phyloP scores from a whole-genome alignment of 2,888 invertebrate genomes.

The Mesoligia furuncula region DNA sequence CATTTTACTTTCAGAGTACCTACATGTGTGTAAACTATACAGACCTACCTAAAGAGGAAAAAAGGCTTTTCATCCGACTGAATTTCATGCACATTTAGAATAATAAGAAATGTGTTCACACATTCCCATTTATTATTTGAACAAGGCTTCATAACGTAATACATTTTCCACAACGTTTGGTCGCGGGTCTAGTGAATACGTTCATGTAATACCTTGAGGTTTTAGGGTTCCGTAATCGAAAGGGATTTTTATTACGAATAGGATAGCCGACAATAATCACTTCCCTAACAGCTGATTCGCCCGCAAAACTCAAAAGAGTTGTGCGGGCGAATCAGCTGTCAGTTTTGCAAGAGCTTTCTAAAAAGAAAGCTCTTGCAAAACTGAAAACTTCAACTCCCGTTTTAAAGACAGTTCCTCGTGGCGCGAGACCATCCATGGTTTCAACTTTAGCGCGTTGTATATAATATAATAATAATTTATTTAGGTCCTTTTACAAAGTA shows the following conservation, averaged over 20 bases:
- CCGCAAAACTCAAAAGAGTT: too few relatives aligned
- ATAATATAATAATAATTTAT: too few relatives aligned
- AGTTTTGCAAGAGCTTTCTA: too few relatives aligned
- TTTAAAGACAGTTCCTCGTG: not conserved
- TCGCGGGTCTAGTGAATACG: constrained; percentile 41
- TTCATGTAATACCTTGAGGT: constrained; percentile 38
- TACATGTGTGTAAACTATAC: not conserved
- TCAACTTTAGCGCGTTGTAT: not conserved
- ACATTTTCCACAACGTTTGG: constrained; percentile 60
- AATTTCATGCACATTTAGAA: constrained; percentile 39
- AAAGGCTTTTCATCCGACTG: constrained; percentile 1
- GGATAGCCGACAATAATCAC: not conserved
- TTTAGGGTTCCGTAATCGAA: constrained; percentile 36
- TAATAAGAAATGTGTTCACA: constrained; percentile 54
- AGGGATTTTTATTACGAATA: not conserved
- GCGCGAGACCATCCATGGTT: not conserved
- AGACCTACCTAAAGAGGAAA: not conserved
- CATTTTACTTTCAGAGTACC: not conserved
- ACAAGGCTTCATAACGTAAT: constrained; percentile 56
- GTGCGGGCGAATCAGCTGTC: too few relatives aligned
- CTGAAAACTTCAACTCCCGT: not conserved
- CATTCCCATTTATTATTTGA: constrained; percentile 56
- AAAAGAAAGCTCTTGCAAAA: not conserved
- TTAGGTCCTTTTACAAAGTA: too few relatives aligned
- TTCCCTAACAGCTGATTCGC: not conserved